Base-by-base conservation (phyloP, 2,888 invertebrate species). In the Notocelia uddmanniana region DNA sequence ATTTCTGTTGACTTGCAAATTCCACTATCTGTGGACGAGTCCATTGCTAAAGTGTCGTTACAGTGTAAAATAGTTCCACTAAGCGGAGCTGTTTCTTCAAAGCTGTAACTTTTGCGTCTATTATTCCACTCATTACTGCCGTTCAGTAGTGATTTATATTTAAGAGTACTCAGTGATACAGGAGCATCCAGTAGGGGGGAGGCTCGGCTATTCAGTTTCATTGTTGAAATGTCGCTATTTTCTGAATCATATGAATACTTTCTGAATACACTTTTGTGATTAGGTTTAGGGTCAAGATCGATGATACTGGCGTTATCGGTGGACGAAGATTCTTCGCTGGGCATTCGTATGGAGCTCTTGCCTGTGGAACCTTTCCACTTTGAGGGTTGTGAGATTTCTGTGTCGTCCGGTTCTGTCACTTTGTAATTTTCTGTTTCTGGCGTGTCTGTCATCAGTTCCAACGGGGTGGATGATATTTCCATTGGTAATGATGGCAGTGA, bases 1-100 rank as follows among this genome's bases (percentile, higher is more conserved):
- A 96, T 89, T 89, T 97, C 96, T 21, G 95, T 94, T 0, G 96
- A 97, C 80, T 96, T 95, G 75, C 96, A 96, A 78, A 97, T 95
- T 0, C 97, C 97, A 80, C 97, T 97, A 79, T 97, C 97, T 1
- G 96, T 97, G 3, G 96, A 97, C n/a, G 96, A 96, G 83, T 96
- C 96, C 81, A 96, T 95, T 2, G 95, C 93, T 74, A 93, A 85
- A 76, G 93, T 94, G 71, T 92, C 93, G 78, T 93, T 94, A 73
- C 82, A 85, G 73, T 88, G 85, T 67, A 84, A 77, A 59, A 85
- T 85, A 54, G 79, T 85, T 81, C 90, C 89, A 74, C 86, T 85
- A 50, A 89, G 74, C 19, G 92, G 88, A 34, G 88, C 85, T 1
- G 92, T 89, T 68, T 92, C 91, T 85, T 93, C 93, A 80, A 97